Evolutionary conservation across 2,888 invertebrate genomes (phyloP), one percentile per base, ranked within the genome.

Genomic region (Gryllus longicercus): DNA sequence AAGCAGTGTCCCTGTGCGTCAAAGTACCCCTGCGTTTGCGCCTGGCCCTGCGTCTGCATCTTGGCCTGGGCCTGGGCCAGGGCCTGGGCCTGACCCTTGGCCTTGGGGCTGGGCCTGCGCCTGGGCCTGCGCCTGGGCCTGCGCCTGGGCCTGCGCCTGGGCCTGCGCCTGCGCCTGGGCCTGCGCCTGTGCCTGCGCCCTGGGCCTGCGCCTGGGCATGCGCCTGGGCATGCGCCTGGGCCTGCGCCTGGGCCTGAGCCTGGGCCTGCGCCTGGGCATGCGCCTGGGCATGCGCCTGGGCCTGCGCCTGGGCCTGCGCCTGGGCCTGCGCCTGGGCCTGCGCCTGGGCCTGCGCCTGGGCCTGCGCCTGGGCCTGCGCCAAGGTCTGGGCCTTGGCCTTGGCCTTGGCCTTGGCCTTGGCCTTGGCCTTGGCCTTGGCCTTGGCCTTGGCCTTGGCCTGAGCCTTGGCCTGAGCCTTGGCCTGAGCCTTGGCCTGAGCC

Each of bases 121-220:
- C 25, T 25, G 25, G 2, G 25, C 25, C 2, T 25, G 25, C 25
- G 25, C 4, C 25, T 25, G n/a, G n/a, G 38, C 8, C 38, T 38
- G 8, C 8, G 1, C 38, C 5, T 38, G 8, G 0, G 5, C 38
- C 38, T 38, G 38, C 4, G 38, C 8, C 8, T 38, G 5, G 4
- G 5, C 82, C 81, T 85, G 85, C 82, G 84, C 84, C 82, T 86
- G 86, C 1, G 51, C 5, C 50, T 78, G 78, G 50, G 78, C 50
- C 78, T 50, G 2, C 8, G 38, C n/a, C n/a, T n/a, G n/a, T n/a
- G 8, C 38, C 38, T 38, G 38, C 1, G 50, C 18, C 50, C 4
- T 78, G 8, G 78, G 10, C 4, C 10, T 77, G 3, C 16, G 2
- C 21, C 8, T 77, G 2, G 4, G 78, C 10, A 5, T 78, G 3